phyloP scores from a whole-genome alignment of 2,888 invertebrate species.

The Galerucella calmariensis region DNA sequence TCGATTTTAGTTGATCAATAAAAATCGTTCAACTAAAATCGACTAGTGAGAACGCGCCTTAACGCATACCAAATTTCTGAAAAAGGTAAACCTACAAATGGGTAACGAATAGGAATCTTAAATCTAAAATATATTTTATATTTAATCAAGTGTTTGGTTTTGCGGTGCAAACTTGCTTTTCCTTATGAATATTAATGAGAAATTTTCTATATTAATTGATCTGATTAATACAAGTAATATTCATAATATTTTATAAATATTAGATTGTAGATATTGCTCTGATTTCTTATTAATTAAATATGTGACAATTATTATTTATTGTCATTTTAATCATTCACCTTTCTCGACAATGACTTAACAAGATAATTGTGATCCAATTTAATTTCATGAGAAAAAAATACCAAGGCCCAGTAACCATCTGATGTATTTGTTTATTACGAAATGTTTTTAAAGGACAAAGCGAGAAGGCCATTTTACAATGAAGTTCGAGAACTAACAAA shows the following conservation, averaged over 20 bases:
- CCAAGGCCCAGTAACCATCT: constrained; percentile 19
- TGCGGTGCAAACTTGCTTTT: neutral
- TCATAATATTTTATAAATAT: neutral
- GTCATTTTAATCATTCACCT: neutral
- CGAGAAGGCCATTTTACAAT: constrained; percentile 24
- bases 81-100: too few species aligned
- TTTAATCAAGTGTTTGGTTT: neutral
- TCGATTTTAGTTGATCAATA: too few species aligned
- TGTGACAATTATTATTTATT: neutral
- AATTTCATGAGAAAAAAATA: constrained; percentile 22
- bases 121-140: neutral
- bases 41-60: too few species aligned
- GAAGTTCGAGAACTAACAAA: constrained; percentile 24
- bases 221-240: neutral
- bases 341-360: neutral
- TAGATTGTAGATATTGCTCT: neutral
- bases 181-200: neutral
- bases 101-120: too few species aligned
- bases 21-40: too few species aligned
- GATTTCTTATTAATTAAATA: neutral
- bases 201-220: neutral
- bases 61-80: too few species aligned
- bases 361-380: constrained; percentile 21
- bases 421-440: constrained; percentile 23
- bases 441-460: constrained; percentile 16